A percentile compares a stretch with the other conserved stretches of the same genome.
phyloP scores from a whole-genome alignment of 1,140 invertebrate species.

The Saccostrea echinata region DNA sequence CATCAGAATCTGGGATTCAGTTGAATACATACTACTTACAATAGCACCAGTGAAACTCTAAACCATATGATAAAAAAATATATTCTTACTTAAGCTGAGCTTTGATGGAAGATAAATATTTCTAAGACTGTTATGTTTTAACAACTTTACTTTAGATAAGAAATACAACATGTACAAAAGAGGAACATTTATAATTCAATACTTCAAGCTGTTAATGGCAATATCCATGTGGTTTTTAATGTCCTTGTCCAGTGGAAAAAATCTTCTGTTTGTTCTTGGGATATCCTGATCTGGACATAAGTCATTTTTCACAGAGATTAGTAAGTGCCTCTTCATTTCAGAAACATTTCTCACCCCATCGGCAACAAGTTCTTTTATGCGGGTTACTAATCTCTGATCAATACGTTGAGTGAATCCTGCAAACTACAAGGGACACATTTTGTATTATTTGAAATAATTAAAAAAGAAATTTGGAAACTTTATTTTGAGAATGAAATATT shows the following conservation, averaged over 20 bases:
- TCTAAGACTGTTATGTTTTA: too few species aligned
- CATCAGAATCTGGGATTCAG: neutral
- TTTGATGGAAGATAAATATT: too few species aligned
- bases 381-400: neutral
- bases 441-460: neutral
- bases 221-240: slow-evolving; percentile 15
- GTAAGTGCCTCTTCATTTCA: slow-evolving; percentile 15
- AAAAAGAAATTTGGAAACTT: neutral
- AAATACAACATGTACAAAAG: neutral
- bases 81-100: too few species aligned
- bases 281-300: neutral
- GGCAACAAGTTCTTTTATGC: slow-evolving; percentile 1
- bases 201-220: neutral
- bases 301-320: slow-evolving; percentile 4
- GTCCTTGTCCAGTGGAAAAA: neutral
- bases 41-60: too few species aligned
- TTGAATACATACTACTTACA: too few species aligned
- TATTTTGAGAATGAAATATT: too few species aligned
- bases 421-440: neutral
- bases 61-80: too few species aligned
- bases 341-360: slow-evolving; percentile 1
- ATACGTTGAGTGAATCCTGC: slow-evolving; percentile 17
- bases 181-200: slow-evolving; percentile 15
- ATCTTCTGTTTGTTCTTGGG: neutral
- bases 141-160: neutral